Evolutionary conservation across 2,797 vertebrate genomes (phyloP).

Genomic region (Sebastiscus tertius): DNA sequence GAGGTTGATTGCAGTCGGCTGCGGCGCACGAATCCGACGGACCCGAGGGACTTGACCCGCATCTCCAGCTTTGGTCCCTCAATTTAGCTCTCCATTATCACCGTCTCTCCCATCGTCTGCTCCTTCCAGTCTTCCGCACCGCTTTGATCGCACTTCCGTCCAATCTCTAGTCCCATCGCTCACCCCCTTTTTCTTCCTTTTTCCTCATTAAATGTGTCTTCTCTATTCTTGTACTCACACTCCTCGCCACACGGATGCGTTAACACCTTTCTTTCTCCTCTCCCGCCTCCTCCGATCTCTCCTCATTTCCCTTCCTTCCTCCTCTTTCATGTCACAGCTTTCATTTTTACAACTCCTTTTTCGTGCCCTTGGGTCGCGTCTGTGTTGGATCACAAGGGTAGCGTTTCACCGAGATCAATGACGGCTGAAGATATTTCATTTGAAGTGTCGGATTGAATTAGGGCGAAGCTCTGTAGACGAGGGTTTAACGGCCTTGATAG

Average conservation of each 20-base stretch:
- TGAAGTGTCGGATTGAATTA: conserved; percentile 63
- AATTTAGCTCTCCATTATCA: conserved; percentile 38
- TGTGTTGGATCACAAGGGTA: conserved; percentile 19
- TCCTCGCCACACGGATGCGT: background rate
- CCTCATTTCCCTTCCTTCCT: background rate
- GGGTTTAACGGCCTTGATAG: conserved; percentile 48
- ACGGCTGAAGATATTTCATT: conserved; percentile 58
- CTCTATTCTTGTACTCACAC: background rate
- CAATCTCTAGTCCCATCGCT: background rate
- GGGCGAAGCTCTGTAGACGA: conserved; percentile 26
- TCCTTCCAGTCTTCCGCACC: background rate
- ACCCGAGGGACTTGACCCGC: conserved; percentile 45
- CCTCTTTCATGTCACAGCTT: conserved; percentile 48
- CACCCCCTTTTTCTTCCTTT: background rate
- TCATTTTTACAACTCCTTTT: conserved; percentile 43
- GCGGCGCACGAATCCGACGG: conserved; percentile 11
- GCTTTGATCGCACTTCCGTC: conserved; percentile 33
- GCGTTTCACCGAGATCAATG: conserved; percentile 55
- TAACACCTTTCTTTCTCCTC: conserved; percentile 1
- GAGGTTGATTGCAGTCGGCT: conserved; percentile 36
- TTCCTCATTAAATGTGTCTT: background rate
- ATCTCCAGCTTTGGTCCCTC: conserved; percentile 28
- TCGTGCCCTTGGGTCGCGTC: conserved; percentile 33
- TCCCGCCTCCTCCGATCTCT: background rate
- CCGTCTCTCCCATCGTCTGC: conserved; percentile 3